phyloP scores from a whole-genome alignment of 2,797 vertebrate genomes.

The Pogoniulus pusillus region DNA sequence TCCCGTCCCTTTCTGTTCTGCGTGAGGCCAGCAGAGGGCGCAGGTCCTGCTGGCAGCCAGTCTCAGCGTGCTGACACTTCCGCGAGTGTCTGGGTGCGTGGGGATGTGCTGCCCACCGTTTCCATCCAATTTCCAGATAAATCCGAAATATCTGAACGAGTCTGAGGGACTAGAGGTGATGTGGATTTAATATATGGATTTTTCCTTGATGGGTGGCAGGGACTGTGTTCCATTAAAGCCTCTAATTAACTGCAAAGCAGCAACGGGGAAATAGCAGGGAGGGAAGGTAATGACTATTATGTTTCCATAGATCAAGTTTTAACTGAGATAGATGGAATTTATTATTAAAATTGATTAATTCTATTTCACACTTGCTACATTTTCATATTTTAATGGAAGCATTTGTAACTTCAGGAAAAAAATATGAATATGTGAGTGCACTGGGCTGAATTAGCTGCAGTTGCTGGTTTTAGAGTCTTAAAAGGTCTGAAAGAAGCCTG shows the following conservation, averaged over 20 bases:
- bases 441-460: not conserved
- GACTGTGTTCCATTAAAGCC: not conserved
- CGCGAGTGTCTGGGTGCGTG: not conserved
- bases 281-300: not conserved
- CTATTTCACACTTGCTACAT: conserved; percentile 8
- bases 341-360: conserved; percentile 46
- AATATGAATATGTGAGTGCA: not conserved
- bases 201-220: not conserved
- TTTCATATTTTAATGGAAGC: conserved; percentile 26
- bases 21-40: not conserved
- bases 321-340: conserved; percentile 36
- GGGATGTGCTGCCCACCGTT: not conserved
- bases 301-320: conserved; percentile 28
- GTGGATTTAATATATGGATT: not conserved
- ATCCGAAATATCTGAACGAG: not conserved
- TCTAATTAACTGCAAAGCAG: conserved; percentile 25
- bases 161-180: not conserved
- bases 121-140: not conserved
- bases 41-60: not conserved
- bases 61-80: not conserved
- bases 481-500: not conserved
- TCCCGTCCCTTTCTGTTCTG: not conserved
- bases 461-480: not conserved
- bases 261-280: not conserved
- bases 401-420: conserved; percentile 18